phyloP scores from a whole-genome alignment of 1,140 invertebrate genomes.

The Leptestheria dahalacensis region DNA sequence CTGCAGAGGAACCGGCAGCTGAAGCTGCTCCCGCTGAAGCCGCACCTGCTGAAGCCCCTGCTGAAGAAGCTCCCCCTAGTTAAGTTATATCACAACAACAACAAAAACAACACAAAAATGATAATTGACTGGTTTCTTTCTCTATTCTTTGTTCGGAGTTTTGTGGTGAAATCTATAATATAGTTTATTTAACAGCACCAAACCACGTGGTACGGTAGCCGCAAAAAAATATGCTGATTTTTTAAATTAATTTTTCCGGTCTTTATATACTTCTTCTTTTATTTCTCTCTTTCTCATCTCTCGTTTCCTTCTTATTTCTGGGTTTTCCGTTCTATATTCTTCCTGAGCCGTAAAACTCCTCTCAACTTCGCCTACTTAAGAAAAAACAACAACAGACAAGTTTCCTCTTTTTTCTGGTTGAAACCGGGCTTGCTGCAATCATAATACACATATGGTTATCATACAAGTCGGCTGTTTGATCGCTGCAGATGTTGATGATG shows the following conservation, averaged over 20 bases:
- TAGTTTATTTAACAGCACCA: neutral
- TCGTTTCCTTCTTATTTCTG: neutral
- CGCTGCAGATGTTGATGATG: neutral
- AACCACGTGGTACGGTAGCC: neutral
- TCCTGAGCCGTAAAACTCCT: too few species aligned
- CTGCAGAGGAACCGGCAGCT: conserved; percentile 24
- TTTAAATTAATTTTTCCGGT: neutral
- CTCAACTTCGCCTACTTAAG: too few species aligned
- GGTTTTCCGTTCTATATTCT: neutral
- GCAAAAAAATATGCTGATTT: neutral
- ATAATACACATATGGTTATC: neutral
- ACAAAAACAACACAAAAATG: conserved; percentile 3
- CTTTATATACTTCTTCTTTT: neutral
- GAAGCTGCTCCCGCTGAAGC: conserved; percentile 6
- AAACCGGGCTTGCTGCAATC: neutral
- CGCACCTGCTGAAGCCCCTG: conserved; percentile 14
- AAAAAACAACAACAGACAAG: too few species aligned
- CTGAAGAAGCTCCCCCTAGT: conserved; percentile 15
- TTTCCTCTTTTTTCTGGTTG: too few species aligned
- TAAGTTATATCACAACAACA: conserved; percentile 1
- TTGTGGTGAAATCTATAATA: neutral
- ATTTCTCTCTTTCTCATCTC: neutral
- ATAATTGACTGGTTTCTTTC: neutral
- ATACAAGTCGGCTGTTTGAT: neutral
- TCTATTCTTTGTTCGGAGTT: neutral